phyloP scores from a whole-genome alignment of 2,113 vertebrate species.

The Lepus europaeus region DNA sequence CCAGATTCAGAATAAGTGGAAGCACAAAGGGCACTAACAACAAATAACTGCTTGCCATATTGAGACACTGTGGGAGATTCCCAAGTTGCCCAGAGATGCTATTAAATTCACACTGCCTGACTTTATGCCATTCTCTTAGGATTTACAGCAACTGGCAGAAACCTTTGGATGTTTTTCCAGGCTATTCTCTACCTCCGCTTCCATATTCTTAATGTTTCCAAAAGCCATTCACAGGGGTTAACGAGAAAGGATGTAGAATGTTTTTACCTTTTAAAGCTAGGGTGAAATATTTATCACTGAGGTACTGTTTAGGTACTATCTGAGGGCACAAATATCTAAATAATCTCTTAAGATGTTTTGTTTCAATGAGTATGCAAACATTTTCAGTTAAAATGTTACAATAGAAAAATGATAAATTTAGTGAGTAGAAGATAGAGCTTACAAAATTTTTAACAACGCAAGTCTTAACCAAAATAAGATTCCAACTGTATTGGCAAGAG shows the following conservation, averaged over 20 bases:
- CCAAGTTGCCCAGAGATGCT: conserved; percentile 66
- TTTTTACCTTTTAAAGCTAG: conserved; percentile 42
- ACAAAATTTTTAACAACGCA: not conserved
- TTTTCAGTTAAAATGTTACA: conserved; percentile 44
- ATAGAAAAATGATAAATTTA: conserved; percentile 46
- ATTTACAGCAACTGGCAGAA: conserved; percentile 66
- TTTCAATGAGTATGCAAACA: conserved; percentile 1
- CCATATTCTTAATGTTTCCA: conserved; percentile 59
- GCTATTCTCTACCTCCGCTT: conserved; percentile 52
- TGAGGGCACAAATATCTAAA: conserved; percentile 8
- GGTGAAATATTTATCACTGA: conserved; percentile 17
- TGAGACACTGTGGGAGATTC: conserved; percentile 70
- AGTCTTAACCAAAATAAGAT: conserved; percentile 29
- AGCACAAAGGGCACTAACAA: conserved; percentile 28
- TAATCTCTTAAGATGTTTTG: conserved; percentile 37
- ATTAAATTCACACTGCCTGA: conserved; percentile 64
- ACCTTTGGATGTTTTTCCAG: conserved; percentile 43
- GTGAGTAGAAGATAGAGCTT: not conserved
- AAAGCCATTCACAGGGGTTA: conserved; percentile 24
- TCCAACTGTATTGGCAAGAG: not conserved
- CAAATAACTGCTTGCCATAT: conserved; percentile 68
- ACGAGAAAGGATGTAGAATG: conserved; percentile 27
- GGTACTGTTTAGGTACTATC: not conserved
- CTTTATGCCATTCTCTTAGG: conserved; percentile 68
- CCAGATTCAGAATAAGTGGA: conserved; percentile 57